These are phyloP conservation scores for Micromussa lordhowensis DNA, from an alignment of 92 coral and sea anemone genomes.

Conservation along the genomic window DNA sequence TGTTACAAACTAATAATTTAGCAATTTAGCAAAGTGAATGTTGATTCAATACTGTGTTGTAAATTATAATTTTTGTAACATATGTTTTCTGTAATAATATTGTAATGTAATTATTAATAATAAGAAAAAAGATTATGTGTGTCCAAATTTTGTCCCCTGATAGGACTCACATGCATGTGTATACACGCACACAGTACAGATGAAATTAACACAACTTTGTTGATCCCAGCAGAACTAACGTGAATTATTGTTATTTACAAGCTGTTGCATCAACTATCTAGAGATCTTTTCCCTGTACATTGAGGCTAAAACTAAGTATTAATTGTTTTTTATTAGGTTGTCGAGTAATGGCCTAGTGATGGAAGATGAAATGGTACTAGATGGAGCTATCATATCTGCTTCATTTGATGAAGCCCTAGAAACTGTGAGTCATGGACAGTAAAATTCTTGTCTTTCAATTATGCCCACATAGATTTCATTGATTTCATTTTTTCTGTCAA, in stretches of 20 bases:
- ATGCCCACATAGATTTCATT: background rate
- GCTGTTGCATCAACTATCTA: background rate
- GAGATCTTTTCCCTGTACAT: background rate
- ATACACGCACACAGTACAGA: too few relatives aligned
- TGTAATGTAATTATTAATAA: too few relatives aligned
- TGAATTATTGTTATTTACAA: background rate
- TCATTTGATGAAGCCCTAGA: constrained; percentile 90
- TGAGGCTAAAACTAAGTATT: background rate
- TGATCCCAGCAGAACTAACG: background rate
- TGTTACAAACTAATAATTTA: too few relatives aligned
- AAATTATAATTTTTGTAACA: too few relatives aligned
- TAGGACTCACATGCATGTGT: too few relatives aligned
- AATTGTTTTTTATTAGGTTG: constrained; percentile 55
- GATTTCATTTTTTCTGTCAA: background rate
- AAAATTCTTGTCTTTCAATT: background rate
- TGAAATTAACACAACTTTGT: background rate
- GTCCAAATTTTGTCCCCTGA: too few relatives aligned
- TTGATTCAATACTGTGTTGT: too few relatives aligned
- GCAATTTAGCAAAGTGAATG: too few relatives aligned
- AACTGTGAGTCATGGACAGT: constrained; percentile 64
- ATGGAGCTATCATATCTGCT: constrained; percentile 85
- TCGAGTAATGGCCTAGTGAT: constrained; percentile 91
- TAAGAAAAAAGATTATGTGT: too few relatives aligned
- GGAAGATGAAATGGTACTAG: constrained; percentile 98
- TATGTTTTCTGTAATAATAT: too few relatives aligned